Percentiles rank a stretch among this genome's conserved stretches.
Evolutionary conservation across 2,797 vertebrate species (phyloP).

Genomic region (Myripristis jacobus): DNA sequence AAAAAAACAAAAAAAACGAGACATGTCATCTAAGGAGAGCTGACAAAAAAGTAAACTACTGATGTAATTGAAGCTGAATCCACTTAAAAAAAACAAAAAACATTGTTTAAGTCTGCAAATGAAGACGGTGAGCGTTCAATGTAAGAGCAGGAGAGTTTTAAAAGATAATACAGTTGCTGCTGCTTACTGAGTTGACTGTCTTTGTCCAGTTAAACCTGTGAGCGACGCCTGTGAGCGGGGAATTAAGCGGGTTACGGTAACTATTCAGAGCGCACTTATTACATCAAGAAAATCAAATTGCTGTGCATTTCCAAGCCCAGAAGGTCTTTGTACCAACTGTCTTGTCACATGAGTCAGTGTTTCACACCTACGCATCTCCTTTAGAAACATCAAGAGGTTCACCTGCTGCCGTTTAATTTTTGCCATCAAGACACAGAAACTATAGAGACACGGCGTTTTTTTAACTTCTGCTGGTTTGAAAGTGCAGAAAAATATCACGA

Average conservation of each 20-base stretch:
- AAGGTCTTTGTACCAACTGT: neutral
- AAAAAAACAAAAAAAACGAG: slow-evolving; percentile 21
- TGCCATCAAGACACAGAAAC: neutral
- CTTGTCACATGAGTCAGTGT: neutral
- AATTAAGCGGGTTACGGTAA: neutral
- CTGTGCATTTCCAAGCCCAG: neutral
- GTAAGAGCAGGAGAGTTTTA: neutral
- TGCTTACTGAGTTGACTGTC: neutral
- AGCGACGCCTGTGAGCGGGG: neutral
- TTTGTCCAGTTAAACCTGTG: neutral
- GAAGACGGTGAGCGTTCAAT: neutral
- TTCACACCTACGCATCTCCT: too few species aligned
- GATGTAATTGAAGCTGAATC: neutral
- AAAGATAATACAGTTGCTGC: neutral
- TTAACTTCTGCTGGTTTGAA: neutral
- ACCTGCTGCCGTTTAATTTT: neutral
- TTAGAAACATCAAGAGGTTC: neutral
- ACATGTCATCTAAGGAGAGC: slow-evolving; percentile 16
- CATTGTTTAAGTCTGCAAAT: neutral
- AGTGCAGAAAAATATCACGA: neutral
- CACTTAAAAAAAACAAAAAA: neutral
- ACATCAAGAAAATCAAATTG: neutral
- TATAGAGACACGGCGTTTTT: neutral
- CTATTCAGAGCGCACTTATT: too few species aligned
- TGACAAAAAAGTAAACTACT: slow-evolving; percentile 3